These are phyloP conservation scores for Thereva nobilitata DNA, from an alignment of 2,888 invertebrate genomes.

Conservation along the genomic window DNA sequence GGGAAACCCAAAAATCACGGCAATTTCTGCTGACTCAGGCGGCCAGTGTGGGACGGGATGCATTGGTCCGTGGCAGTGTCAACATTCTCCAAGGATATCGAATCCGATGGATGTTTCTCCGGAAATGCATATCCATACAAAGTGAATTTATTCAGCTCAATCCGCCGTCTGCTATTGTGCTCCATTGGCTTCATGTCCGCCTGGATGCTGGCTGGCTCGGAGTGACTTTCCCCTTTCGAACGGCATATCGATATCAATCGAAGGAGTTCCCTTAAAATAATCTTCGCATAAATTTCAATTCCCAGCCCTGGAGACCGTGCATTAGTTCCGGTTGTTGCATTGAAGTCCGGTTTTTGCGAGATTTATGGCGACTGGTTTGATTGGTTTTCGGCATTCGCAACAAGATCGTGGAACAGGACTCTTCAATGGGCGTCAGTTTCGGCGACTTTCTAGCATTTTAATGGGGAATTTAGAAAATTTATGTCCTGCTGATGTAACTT, in stretches of 20 bases:
- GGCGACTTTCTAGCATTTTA: conserved; percentile 21
- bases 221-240: conserved; percentile 21
- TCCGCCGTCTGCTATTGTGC: conserved; percentile 56
- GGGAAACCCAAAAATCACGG: background rate
- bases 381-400: background rate
- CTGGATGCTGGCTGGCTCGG: conserved; percentile 7
- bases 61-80: background rate
- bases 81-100: conserved; percentile 11
- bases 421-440: conserved; percentile 22
- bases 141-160: conserved; percentile 57
- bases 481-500: conserved; percentile 19
- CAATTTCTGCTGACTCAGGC: conserved; percentile 1
- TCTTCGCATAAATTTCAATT: conserved; percentile 39
- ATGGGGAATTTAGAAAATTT: conserved; percentile 19
- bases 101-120: conserved; percentile 18
- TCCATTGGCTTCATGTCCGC: conserved; percentile 40
- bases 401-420: conserved; percentile 4
- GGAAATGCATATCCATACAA: conserved; percentile 43
- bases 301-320: conserved; percentile 37
- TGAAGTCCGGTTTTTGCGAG: conserved; percentile 33
- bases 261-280: conserved; percentile 27
- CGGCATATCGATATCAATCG: conserved; percentile 20
- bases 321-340: conserved; percentile 45
- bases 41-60: conserved; percentile 1
- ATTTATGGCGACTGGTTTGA: conserved; percentile 18